Evolutionary conservation across 2,888 invertebrate species (phyloP), one percentile per base, ranked within the genome.

Genomic region (Herminia tarsipennalis): DNA sequence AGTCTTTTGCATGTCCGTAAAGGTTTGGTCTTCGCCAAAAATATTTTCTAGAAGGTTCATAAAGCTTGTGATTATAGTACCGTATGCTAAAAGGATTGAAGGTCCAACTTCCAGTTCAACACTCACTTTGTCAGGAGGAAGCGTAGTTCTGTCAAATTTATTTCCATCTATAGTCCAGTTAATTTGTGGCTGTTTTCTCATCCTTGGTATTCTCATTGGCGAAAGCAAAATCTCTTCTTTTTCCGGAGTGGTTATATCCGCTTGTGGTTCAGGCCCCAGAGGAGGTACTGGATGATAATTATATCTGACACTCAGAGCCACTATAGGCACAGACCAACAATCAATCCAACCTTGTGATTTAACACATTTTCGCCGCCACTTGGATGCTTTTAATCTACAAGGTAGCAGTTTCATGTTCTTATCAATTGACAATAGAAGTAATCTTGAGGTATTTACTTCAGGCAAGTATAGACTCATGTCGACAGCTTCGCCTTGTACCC

Each of bases 41-140:
- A 99, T 97, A 76, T 99, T 99, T 88, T 99, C 99, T 80, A 98
- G 95, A 27, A 98, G 93, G 86, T 97, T 96, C 74, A 98, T 94
- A 70, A 98, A 96, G 78, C 97, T 96, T 41, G 96, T 94, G 20
- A 99, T 93, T 4, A 99, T 94, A 10, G 98, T 96, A 2, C 99
- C 99, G 75, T 98, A 99, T 0, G 98, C 93, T 66, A 97, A 94
- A 3, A 99, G 87, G 18, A 98, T 96, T 0, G 98, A 98, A 0
- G 98, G 98, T 0, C 98, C 98, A 20, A 99, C 97, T 90, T 99
- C 98, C 14, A 99, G 90, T 72, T 99, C 98, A 0, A 99, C 94
- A 49, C 95, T 96, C 0, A 99, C 97, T 81, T 95, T 94, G 82
- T 99, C 99, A 0, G 98, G 94, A 2, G 95, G 93, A 65, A 99